Evolutionary conservation across 1,140 invertebrate species (phyloP), one percentile per base, ranked within the genome.

Genomic region (Drosophila albomicans): DNA sequence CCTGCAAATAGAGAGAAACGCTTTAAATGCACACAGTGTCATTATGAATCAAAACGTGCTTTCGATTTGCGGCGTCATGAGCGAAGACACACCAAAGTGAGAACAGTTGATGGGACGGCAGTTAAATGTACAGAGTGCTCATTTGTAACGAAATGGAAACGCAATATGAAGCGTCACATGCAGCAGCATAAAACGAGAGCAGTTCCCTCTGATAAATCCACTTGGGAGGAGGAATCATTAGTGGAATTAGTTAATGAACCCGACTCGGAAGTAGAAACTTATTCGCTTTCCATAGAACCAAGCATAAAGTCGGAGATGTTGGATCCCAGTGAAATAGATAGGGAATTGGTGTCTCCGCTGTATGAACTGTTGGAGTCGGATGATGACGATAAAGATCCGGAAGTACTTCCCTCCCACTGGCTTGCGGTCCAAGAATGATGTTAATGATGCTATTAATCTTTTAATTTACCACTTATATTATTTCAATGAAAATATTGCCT

Each of bases 71-170:
- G 72, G 7, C 58, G 72, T 1, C 72, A 75, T 15, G 15, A 28
- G 0, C 57, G 56, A 7, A 10, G 28, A 1, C 72, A 75, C 4
- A 25, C 7, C 0, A 75, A 43, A 28, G 28, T 57, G 2, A 63
- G 57, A 8, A 32, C 25, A 7, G 6, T 75, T 0, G 51, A 75
- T 2, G 72, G 72, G 1, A 56, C 13, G 3, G 57, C 65, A 4
- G 51, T 62, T 7, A 68, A 70, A 10, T 75, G 72, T 6, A 35
- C 59, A 28, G 51, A 63, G 7, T 75, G 72, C 16, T 35, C 32
- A 1, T 75, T 75, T 16, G 52, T 70, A 3, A 63, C 66, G 0
- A 75, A 75, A 30, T 75, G 72, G 72, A 70, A 63, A 15, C 66
- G 57, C 0, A 70, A 75, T 10, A 75, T 75, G 45, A 16, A 25